Conservation (phyloP, 2,888 invertebrate genomes). For the Vandiemenella viatica region DNA sequence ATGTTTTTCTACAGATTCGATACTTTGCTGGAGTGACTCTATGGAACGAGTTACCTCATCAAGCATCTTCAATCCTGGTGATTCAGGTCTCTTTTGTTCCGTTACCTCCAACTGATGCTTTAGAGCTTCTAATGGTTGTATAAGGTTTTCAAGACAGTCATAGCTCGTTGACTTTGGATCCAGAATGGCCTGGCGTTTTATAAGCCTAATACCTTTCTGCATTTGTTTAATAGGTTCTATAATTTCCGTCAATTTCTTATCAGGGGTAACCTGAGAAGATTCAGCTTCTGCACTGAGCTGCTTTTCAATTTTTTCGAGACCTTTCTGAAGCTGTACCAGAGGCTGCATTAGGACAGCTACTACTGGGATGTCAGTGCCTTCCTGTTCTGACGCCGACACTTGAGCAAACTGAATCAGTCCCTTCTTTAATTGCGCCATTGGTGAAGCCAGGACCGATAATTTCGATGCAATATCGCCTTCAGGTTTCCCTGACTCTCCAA, state of each 20-base stretch:
- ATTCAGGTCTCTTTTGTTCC: not conserved
- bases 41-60: not conserved
- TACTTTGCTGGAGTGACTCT: not conserved
- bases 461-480: too few relatives aligned
- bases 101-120: not conserved
- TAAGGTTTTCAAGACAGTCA: not conserved
- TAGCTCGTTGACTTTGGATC: constrained; percentile 19
- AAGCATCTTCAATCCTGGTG: not conserved
- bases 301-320: not conserved
- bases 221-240: constrained; percentile 33
- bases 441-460: too few relatives aligned
- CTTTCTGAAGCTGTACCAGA: constrained; percentile 9
- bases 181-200: constrained; percentile 28
- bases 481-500: too few relatives aligned
- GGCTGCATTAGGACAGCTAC: constrained; percentile 5
- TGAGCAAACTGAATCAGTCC: not conserved
- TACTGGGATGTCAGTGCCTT: not conserved
- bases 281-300: not conserved
- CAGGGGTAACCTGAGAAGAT: not conserved
- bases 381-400: not conserved
- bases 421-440: too few relatives aligned
- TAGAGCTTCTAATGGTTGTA: not conserved
- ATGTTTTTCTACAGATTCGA: not conserved
- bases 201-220: constrained; percentile 30
- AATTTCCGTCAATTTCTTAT: not conserved